Evolutionary conservation across 1,140 invertebrate species (phyloP).

Genomic region (Drosophila obscura): DNA sequence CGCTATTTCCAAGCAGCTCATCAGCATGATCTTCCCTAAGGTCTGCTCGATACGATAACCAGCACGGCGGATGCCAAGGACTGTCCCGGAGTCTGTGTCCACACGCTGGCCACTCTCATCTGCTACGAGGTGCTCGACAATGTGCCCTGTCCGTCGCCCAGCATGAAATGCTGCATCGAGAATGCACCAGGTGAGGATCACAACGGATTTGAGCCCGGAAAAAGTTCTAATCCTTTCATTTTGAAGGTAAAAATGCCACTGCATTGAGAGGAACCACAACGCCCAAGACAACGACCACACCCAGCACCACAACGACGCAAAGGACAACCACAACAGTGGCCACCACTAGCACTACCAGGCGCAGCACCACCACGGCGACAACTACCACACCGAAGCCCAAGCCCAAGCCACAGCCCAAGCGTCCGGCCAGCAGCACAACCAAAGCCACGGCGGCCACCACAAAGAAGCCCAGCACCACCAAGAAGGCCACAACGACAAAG

Average conservation of each 20-base stretch:
- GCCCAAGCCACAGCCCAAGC: constrained; percentile 73
- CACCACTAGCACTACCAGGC: constrained; percentile 73
- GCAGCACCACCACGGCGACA: constrained; percentile 74
- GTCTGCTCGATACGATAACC: constrained; percentile 92
- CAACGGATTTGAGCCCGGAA: background rate
- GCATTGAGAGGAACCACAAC: constrained; percentile 44
- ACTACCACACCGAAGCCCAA: constrained; percentile 73
- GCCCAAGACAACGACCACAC: constrained; percentile 60
- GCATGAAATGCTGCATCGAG: constrained; percentile 93
- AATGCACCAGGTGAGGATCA: constrained; percentile 84
- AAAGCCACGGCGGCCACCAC: constrained; percentile 71
- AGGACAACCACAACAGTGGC: constrained; percentile 69
- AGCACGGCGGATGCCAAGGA: constrained; percentile 92
- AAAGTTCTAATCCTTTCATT: background rate
- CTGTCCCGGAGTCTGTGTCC: constrained; percentile 93
- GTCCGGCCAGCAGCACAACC: constrained; percentile 82
- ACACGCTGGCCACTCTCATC: constrained; percentile 91
- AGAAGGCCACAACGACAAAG: constrained; percentile 57
- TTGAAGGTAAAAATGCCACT: constrained; percentile 62
- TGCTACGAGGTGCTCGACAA: constrained; percentile 93
- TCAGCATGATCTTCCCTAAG: constrained; percentile 81
- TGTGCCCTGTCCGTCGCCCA: constrained; percentile 89
- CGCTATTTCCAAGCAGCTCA: too few relatives aligned
- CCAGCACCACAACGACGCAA: constrained; percentile 83
- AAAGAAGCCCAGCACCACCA: constrained; percentile 69